Conservation (phyloP, 2,888 invertebrate species). For the Drosophila austrosaltans region DNA sequence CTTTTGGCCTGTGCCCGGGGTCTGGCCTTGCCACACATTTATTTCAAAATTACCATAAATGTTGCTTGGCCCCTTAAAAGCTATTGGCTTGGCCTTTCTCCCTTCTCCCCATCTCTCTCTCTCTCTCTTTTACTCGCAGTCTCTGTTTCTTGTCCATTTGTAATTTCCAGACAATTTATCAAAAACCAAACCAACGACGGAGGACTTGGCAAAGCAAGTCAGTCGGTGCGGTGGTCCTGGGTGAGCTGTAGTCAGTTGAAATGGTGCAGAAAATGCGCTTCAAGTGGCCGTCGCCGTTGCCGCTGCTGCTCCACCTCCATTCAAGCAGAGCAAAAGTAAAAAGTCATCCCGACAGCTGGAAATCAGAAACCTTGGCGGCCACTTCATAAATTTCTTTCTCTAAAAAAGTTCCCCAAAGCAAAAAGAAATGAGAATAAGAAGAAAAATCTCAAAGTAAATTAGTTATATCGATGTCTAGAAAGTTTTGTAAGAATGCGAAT, state of each 20-base stretch:
- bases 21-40: slow-evolving; percentile 57
- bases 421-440: neutral
- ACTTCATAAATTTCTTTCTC: slow-evolving; percentile 69
- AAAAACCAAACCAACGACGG: slow-evolving; percentile 54
- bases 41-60: slow-evolving; percentile 75
- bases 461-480: slow-evolving; percentile 67
- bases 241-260: slow-evolving; percentile 50
- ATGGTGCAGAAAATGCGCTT: slow-evolving; percentile 74
- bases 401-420: slow-evolving; percentile 47
- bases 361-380: slow-evolving; percentile 56
- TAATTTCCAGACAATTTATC: slow-evolving; percentile 78
- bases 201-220: slow-evolving; percentile 19
- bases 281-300: slow-evolving; percentile 54
- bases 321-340: slow-evolving; percentile 38
- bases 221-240: neutral
- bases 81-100: slow-evolving; percentile 59
- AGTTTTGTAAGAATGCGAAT: slow-evolving; percentile 47
- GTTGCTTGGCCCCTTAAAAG: slow-evolving; percentile 58
- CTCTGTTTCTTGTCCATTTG: slow-evolving; percentile 68
- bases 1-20: slow-evolving; percentile 2
- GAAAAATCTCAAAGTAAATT: slow-evolving; percentile 51
- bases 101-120: neutral
- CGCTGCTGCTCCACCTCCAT: slow-evolving; percentile 26
- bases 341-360: slow-evolving; percentile 44
- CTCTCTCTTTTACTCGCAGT: neutral